Conservation (phyloP, 2,797 vertebrate species). For the Columba guinea region DNA sequence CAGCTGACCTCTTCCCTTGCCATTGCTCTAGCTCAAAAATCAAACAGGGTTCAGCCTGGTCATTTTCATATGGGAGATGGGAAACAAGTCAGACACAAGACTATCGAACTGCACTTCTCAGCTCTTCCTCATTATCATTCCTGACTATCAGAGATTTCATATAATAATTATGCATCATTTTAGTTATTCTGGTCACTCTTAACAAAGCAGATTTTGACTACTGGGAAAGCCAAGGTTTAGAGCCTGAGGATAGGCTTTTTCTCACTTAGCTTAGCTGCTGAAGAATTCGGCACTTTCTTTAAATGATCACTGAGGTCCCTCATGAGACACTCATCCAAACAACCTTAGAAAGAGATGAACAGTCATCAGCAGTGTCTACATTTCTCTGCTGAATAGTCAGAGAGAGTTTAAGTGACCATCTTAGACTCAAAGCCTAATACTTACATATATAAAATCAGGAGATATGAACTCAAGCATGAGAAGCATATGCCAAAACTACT, state of each 20-base stretch:
- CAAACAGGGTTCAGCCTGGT: not conserved
- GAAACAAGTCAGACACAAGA: not conserved
- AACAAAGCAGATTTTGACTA: not conserved
- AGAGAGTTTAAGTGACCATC: not conserved
- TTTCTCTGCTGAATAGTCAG: not conserved
- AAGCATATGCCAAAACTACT: not conserved
- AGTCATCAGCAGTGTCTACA: not conserved
- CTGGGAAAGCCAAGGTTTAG: not conserved
- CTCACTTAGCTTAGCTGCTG: not conserved
- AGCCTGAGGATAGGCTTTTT: not conserved
- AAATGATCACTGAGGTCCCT: not conserved
- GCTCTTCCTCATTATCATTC: not conserved
- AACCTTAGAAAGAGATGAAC: not conserved
- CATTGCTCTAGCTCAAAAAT: not conserved
- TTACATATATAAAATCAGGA: not conserved
- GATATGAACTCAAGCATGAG: not conserved
- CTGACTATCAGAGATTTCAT: not conserved
- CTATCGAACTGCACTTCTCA: not conserved
- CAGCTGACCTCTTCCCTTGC: not conserved
- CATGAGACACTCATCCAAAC: not conserved
- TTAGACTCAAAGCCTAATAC: not conserved
- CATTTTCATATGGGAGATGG: not conserved
- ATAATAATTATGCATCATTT: not conserved
- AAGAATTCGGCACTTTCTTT: not conserved
- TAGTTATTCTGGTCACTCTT: not conserved